Conservation (phyloP, 2,888 invertebrate genomes). For the Holacanthella duospinosa region DNA sequence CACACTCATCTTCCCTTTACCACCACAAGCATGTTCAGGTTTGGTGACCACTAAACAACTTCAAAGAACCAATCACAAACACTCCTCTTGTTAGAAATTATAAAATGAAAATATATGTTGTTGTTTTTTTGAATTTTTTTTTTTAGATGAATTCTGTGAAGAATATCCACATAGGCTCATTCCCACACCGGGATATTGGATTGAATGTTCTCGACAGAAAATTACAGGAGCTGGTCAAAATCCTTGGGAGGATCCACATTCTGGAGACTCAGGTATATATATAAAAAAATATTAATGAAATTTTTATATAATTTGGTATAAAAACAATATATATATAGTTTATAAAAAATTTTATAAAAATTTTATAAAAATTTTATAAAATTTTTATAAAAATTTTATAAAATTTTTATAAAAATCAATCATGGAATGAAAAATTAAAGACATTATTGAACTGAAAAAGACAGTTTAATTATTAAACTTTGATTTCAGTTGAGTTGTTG, state of each 20-base stretch:
- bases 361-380: no score
- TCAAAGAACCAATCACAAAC: not conserved
- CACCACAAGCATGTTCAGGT: conserved; percentile 91
- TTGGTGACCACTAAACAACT: conserved; percentile 39
- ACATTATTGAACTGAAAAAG: no score
- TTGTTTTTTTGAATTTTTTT: not conserved
- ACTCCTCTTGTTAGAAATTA: no score
- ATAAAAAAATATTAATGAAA: not conserved
- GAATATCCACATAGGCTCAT: conserved; percentile 84
- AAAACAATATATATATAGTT: no score
- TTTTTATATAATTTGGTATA: not conserved
- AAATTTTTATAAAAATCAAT: no score
- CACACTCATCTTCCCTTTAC: conserved; percentile 83
- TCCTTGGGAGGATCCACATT: conserved; percentile 19
- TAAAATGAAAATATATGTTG: not conserved
- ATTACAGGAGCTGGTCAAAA: conserved; percentile 40
- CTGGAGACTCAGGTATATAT: not conserved
- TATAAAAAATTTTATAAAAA: no score
- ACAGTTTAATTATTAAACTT: no score
- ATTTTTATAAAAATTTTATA: no score
- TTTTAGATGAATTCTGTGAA: conserved; percentile 79
- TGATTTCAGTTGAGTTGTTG: no score
- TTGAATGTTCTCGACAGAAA: conserved; percentile 87
- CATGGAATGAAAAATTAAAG: no score
- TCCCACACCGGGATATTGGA: conserved; percentile 88